These are phyloP conservation scores for Scopus umbretta DNA, from an alignment of 2,113 vertebrate species.

Conservation along the genomic window DNA sequence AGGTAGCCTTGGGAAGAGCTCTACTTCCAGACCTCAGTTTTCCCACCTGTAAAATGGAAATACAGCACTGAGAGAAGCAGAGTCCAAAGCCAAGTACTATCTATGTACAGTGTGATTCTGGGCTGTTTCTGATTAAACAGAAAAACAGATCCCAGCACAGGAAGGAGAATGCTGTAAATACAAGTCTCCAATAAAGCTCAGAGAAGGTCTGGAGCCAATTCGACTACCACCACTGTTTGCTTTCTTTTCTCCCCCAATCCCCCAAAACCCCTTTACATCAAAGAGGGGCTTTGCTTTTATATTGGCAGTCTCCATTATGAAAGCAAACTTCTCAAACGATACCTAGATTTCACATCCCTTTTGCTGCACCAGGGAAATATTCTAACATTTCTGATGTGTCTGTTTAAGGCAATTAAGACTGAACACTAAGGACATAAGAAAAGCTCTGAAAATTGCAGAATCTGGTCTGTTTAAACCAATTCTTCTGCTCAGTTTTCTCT, in stretches of 20 bases:
- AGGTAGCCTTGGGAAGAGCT: background rate
- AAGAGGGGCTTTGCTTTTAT: background rate
- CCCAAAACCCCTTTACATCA: background rate
- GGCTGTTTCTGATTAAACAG: conserved; percentile 4
- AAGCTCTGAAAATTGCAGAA: background rate
- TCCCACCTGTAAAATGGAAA: background rate
- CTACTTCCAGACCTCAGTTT: background rate
- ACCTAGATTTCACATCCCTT: background rate
- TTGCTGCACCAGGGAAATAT: background rate
- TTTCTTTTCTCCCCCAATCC: background rate
- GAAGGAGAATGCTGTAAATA: background rate
- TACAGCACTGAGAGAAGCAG: background rate
- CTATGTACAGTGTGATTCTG: background rate
- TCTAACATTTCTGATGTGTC: background rate
- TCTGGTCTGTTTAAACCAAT: background rate
- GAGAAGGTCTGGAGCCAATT: background rate
- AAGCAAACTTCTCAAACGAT: background rate
- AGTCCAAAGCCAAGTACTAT: background rate
- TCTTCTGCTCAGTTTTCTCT: background rate
- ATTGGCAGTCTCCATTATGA: background rate
- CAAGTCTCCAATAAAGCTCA: background rate
- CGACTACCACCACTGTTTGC: background rate
- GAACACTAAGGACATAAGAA: background rate
- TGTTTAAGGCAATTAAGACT: background rate
- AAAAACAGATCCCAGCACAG: background rate